Conservation (phyloP, 2,888 invertebrate species). For the Onchidella celtica region DNA sequence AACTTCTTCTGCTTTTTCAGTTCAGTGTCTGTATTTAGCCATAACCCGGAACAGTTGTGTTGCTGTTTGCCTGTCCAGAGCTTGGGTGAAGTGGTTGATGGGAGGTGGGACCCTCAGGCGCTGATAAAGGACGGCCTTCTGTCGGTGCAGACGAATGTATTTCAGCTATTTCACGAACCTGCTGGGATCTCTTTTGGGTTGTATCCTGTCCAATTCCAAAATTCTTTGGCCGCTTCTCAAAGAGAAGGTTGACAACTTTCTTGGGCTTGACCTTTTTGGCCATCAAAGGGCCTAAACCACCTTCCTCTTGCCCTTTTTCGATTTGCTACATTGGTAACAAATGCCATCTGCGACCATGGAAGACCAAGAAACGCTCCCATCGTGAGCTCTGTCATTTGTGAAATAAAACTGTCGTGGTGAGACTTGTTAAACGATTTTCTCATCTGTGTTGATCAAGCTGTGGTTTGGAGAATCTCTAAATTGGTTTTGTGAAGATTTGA, state of each 20-base stretch:
- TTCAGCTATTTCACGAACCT: conserved; percentile 99
- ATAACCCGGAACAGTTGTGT: conserved; percentile 96
- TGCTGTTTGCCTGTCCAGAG: conserved; percentile 98
- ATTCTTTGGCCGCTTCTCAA: conserved; percentile 77
- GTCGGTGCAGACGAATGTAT: conserved; percentile 98
- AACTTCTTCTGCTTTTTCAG: conserved; percentile 93
- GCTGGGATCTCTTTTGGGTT: conserved; percentile 96
- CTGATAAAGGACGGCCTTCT: conserved; percentile 96
- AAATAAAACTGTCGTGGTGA: no score
- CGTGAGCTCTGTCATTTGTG: no score
- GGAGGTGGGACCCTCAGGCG: conserved; percentile 99
- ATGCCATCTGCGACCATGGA: no score
- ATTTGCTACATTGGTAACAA: no score
- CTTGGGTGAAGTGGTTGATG: conserved; percentile 98
- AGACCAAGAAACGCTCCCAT: no score
- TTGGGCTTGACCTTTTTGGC: conserved; percentile 93
- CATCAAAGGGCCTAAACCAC: conserved; percentile 97
- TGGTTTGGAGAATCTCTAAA: no score
- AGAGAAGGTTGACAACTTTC: conserved; percentile 94
- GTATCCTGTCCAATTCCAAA: conserved; percentile 7
- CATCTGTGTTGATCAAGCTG: no score
- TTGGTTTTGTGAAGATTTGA: no score
- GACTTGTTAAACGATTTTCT: no score
- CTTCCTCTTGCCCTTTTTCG: conserved; percentile 83
- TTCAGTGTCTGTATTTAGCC: conserved; percentile 98